phyloP scores from a whole-genome alignment of 2,888 invertebrate species.

The Dusona sp. region DNA sequence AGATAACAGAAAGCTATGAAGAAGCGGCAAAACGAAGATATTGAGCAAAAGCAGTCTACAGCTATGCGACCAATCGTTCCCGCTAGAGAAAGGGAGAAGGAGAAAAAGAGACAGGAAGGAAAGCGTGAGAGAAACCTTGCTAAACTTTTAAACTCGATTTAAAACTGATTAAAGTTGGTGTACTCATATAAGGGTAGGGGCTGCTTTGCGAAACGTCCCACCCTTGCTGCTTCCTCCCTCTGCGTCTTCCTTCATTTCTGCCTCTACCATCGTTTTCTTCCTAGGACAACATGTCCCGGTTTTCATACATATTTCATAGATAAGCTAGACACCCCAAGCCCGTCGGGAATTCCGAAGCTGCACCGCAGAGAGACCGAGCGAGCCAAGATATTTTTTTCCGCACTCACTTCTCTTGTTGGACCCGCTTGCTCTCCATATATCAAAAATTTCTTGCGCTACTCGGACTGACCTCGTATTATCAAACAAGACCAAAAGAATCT shows the following conservation, averaged over 20 bases:
- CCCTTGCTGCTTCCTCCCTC: background rate
- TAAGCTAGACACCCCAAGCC: constrained; percentile 52
- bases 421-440: constrained; percentile 10
- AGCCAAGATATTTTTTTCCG: constrained; percentile 46
- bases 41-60: constrained; percentile 39
- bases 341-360: constrained; percentile 38
- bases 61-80: constrained; percentile 33
- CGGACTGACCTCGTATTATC: background rate
- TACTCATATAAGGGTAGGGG: constrained; percentile 54
- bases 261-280: constrained; percentile 54
- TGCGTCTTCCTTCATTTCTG: constrained; percentile 18
- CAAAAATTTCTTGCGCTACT: constrained; percentile 17
- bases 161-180: constrained; percentile 77
- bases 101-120: constrained; percentile 21
- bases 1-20: constrained; percentile 45
- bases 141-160: constrained; percentile 78
- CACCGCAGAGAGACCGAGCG: constrained; percentile 28
- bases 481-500: constrained; percentile 4
- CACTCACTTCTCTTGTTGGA: constrained; percentile 17
- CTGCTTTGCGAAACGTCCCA: constrained; percentile 46
- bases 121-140: constrained; percentile 43
- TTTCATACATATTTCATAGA: constrained; percentile 70
- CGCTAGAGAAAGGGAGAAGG: constrained; percentile 23
- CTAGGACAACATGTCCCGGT: constrained; percentile 64
- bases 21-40: constrained; percentile 47